Conservation (phyloP, 1,140 invertebrate genomes). For the Hirudo medicinalis region DNA sequence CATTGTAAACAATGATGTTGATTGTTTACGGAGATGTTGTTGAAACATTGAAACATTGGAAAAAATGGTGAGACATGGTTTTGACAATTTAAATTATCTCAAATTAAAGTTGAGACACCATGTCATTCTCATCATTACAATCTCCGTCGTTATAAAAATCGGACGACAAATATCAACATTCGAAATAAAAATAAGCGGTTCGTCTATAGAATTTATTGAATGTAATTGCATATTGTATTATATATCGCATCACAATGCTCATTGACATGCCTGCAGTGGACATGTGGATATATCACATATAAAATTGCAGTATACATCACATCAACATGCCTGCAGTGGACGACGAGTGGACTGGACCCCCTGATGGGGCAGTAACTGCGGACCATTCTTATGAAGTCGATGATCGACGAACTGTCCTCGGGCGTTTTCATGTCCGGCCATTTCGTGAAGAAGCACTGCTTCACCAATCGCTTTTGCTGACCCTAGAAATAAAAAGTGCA, state of each 20-base stretch:
- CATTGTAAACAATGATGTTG: too few relatives aligned
- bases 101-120: too few relatives aligned
- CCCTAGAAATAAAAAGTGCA: slow-evolving; percentile 9
- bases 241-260: neutral
- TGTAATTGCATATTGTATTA: too few relatives aligned
- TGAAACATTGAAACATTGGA: too few relatives aligned
- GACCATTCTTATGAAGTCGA: slow-evolving; percentile 65
- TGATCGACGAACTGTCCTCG: slow-evolving; percentile 72
- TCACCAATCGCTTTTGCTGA: slow-evolving; percentile 2
- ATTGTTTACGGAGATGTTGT: too few relatives aligned
- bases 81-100: too few relatives aligned
- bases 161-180: too few relatives aligned
- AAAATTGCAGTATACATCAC: too few relatives aligned
- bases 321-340: slow-evolving; percentile 65
- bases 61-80: too few relatives aligned
- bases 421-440: slow-evolving; percentile 99
- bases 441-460: slow-evolving; percentile 76
- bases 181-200: too few relatives aligned
- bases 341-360: slow-evolving; percentile 57
- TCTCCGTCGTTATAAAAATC: neutral
- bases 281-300: neutral
- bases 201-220: too few relatives aligned
- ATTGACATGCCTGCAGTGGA: neutral
- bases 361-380: slow-evolving; percentile 41
- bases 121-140: too few relatives aligned